Conservation (phyloP, 2,113 vertebrate genomes). For the Donacobius atricapilla region DNA sequence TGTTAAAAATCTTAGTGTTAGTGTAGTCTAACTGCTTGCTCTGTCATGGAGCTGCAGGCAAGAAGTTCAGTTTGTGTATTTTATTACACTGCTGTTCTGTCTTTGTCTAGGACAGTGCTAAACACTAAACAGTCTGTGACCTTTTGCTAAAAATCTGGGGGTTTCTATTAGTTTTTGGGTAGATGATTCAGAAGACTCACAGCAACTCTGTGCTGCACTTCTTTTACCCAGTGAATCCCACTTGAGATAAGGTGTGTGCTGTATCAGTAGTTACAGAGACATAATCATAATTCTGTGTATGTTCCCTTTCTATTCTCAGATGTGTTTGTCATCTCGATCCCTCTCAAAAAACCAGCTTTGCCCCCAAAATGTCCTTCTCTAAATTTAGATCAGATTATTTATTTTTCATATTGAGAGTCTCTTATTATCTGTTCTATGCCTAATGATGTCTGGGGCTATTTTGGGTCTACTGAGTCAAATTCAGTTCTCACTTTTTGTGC, state of each 20-base stretch:
- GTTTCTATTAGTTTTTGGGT: background rate
- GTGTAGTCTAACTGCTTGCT: background rate
- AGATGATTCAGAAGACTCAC: background rate
- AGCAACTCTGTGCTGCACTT: background rate
- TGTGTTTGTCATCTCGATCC: background rate
- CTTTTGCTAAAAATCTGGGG: background rate
- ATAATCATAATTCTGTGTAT: background rate
- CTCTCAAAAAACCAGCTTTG: background rate
- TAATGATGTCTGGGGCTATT: conserved; percentile 15
- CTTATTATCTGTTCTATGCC: background rate
- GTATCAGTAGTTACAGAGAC: background rate
- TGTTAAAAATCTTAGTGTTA: background rate
- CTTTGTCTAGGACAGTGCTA: background rate
- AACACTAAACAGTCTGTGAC: background rate
- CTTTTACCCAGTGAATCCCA: background rate
- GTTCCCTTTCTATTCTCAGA: background rate
- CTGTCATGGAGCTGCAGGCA: background rate
- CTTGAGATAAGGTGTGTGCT: background rate
- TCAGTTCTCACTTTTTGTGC: background rate
- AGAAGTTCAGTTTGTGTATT: background rate
- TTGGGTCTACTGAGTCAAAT: conserved; percentile 11
- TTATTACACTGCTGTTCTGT: background rate
- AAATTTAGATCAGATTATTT: conserved; percentile 28
- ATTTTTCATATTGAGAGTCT: conserved; percentile 1
- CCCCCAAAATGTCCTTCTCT: background rate